A percentile compares a stretch with the other conserved stretches of the same genome.
Evolutionary conservation across 2,797 vertebrate genomes (phyloP).

Genomic region (Spinus olivaceus): DNA sequence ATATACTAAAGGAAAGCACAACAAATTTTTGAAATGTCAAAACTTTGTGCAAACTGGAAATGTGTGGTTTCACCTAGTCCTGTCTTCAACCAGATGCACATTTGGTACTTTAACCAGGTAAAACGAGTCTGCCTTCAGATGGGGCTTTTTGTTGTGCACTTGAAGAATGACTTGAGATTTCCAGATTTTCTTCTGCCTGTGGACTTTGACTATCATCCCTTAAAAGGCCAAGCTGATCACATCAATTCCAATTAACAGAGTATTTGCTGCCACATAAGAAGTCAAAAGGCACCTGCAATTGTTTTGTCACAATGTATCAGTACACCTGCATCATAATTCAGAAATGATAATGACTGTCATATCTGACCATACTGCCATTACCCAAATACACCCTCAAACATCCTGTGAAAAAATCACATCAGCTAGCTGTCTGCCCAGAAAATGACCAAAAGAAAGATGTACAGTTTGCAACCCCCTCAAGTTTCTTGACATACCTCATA

Average conservation of each 20-base stretch:
- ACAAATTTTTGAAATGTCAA: background rate
- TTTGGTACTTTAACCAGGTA: background rate
- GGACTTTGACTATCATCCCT: background rate
- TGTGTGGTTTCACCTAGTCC: background rate
- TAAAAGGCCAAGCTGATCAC: background rate
- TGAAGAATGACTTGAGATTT: background rate
- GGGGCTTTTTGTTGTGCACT: background rate
- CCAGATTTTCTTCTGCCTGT: background rate
- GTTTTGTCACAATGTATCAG: background rate
- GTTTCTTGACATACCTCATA: constrained; percentile 6
- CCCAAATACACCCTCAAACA: background rate
- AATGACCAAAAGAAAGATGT: background rate
- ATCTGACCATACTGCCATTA: background rate
- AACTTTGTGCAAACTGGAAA: background rate
- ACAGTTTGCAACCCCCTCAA: background rate
- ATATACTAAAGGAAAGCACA: background rate
- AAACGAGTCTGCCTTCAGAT: background rate
- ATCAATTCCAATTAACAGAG: background rate
- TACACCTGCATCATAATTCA: background rate
- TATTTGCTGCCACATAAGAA: background rate
- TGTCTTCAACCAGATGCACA: background rate
- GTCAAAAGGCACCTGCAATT: background rate
- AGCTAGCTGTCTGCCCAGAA: background rate
- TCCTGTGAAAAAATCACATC: background rate
- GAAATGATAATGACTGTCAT: background rate